Evolutionary conservation across 2,113 vertebrate species (phyloP).

Genomic region (Azemiops feae): DNA sequence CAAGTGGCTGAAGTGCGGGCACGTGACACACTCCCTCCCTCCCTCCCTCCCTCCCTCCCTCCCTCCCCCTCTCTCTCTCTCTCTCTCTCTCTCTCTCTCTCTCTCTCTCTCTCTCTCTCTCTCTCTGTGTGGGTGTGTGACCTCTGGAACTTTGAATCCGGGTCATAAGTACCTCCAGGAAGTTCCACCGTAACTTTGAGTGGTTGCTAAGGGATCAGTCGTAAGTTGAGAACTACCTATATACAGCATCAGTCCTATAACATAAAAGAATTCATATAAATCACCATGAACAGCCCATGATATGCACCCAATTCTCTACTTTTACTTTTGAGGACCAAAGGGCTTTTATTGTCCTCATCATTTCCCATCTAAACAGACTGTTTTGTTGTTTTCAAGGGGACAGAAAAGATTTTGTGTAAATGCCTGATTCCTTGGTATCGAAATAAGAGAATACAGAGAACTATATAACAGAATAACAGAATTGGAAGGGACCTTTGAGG

Average conservation of each 20-base stretch:
- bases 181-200: neutral
- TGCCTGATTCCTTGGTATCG: neutral
- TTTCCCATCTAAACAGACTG: neutral
- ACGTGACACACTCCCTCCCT: neutral
- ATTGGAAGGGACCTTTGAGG: neutral
- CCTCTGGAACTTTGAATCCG: neutral
- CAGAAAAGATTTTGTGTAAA: neutral
- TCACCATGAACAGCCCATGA: neutral
- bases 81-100: too few species aligned
- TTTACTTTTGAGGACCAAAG: too few species aligned
- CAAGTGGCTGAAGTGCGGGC: neutral
- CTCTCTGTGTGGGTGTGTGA: neutral
- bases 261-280: neutral
- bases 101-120: too few species aligned
- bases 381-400: neutral
- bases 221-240: neutral
- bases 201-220: neutral
- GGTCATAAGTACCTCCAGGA: neutral
- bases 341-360: neutral
- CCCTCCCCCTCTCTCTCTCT: too few species aligned
- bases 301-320: neutral
- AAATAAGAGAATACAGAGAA: neutral
- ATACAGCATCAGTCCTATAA: neutral
- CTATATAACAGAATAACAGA: neutral
- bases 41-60: too few species aligned